Base-by-base conservation (phyloP, 1,140 invertebrate genomes). In the Procambarus clarkii region DNA sequence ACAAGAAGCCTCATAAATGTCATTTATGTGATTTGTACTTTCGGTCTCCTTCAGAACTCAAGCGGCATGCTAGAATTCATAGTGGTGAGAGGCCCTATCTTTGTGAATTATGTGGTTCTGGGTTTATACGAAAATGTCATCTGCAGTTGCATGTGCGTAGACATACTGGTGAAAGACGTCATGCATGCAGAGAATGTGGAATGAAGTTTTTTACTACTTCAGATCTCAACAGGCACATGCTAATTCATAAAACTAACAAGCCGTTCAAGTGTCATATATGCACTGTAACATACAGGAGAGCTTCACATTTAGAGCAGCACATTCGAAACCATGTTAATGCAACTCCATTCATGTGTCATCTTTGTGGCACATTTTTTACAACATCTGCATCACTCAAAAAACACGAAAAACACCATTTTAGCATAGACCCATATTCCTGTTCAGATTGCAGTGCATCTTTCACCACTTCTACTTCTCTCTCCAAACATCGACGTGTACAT, bases 151-250 rank as follows among this genome's bases (percentile, higher is more conserved):
- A 80, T 2, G 79, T 80, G 79, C 45, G 46, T n/a, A 48, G 46
- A 54, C 79, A 80, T 54, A 80, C 46, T 54, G 79, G 79, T 21
- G 79, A 54, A 54, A 48, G 79, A 8, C 48, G 79, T n/a, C 79
- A 80, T 11, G 24, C 79, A 18, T 80, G 79, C 79, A 48, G 7
- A 24, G 79, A 80, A 54, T 80, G 79, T 54, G 18, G 48, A n/a
- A 80, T 80, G 79, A 48, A 54, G n/a, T 80, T 80, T 54, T 54
- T 80, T 54, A 80, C 79, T 13, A 48, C 79, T n/a, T 80, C 79
- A 54, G 48, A 80, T 54, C 79, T 80, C 46, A 54, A n/a, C 3
- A 18, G 79, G 18, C 79, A 80, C 46, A 48, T 54, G 15, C n/a
- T 54, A 48, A 80, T 80, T 54, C 79, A 80, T 24, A 48, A 80